Percentiles rank a stretch among this genome's conserved stretches.
phyloP scores from a whole-genome alignment of 2,113 vertebrate genomes.

The Aptenodytes patagonicus region DNA sequence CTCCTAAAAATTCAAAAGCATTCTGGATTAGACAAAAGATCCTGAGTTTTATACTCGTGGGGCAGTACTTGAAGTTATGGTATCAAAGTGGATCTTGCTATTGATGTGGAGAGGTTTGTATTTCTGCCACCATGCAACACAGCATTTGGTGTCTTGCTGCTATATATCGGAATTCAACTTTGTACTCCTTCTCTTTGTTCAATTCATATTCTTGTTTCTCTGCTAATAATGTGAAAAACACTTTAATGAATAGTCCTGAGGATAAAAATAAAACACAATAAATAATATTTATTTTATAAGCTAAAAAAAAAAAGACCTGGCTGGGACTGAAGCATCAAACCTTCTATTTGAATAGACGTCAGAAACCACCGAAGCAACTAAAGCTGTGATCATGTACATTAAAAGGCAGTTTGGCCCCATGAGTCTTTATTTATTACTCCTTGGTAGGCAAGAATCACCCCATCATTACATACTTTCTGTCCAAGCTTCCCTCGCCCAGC shows the following conservation, averaged over 20 bases:
- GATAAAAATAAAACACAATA: constrained; percentile 47
- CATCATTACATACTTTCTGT: not conserved
- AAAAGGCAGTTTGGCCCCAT: not conserved
- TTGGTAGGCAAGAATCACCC: not conserved
- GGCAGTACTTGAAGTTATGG: constrained; percentile 48
- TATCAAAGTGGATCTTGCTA: constrained; percentile 36
- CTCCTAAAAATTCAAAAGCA: constrained; percentile 66
- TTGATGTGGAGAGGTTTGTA: constrained; percentile 40
- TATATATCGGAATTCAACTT: not conserved
- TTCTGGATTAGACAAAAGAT: constrained; percentile 47
- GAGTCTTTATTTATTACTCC: constrained; percentile 5
- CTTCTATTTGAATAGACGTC: not conserved
- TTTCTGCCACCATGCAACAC: not conserved
- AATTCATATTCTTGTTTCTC: constrained; percentile 12
- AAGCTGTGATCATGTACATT: not conserved
- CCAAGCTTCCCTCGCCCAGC: not conserved
- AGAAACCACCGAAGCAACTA: constrained; percentile 28
- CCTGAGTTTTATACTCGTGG: constrained; percentile 25
- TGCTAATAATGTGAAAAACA: constrained; percentile 34
- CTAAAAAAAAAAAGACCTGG: not conserved
- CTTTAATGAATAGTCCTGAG: constrained; percentile 55
- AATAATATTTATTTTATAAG: constrained; percentile 55
- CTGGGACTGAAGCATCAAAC: not conserved
- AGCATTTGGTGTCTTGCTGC: constrained; percentile 25
- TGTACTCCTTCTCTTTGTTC: not conserved